phyloP scores from a whole-genome alignment of 2,113 vertebrate genomes.

The Sinocyclocheilus maitianheensis region DNA sequence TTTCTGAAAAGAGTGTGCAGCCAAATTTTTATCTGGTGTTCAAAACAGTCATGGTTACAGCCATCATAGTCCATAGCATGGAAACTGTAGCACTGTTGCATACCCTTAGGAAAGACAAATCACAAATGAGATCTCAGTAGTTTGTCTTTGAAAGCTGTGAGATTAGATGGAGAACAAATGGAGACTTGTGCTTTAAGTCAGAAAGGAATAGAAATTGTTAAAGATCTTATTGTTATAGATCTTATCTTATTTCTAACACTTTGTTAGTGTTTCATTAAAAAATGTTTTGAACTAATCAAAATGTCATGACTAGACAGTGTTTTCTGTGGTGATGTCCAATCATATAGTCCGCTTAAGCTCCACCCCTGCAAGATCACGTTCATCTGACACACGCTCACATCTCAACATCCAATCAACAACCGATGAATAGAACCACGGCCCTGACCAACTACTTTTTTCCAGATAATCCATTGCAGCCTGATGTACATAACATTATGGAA shows the following conservation, averaged over 20 bases:
- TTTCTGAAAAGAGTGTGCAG: not conserved
- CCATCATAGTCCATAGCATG: not conserved
- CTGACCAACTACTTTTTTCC: not conserved
- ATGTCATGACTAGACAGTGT: not conserved
- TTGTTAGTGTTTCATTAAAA: not conserved
- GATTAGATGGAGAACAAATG: not conserved
- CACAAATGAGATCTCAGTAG: not conserved
- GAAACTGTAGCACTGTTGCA: not conserved
- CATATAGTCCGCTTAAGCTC: not conserved
- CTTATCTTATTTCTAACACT: not conserved
- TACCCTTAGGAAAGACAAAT: conserved; percentile 1
- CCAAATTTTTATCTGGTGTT: not conserved
- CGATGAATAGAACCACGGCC: not conserved
- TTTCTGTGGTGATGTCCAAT: not conserved
- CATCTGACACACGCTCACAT: not conserved
- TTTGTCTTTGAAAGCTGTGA: not conserved
- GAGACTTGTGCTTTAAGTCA: not conserved
- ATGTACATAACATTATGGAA: not conserved
- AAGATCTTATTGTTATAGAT: not conserved
- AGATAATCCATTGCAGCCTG: not conserved
- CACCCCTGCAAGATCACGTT: not conserved
- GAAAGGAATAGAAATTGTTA: not conserved
- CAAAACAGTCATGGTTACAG: not conserved
- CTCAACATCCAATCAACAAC: not conserved
- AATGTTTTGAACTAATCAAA: not conserved